Evolutionary conservation across 1,140 invertebrate genomes (phyloP).

Genomic region (Bicyclus anynana): DNA sequence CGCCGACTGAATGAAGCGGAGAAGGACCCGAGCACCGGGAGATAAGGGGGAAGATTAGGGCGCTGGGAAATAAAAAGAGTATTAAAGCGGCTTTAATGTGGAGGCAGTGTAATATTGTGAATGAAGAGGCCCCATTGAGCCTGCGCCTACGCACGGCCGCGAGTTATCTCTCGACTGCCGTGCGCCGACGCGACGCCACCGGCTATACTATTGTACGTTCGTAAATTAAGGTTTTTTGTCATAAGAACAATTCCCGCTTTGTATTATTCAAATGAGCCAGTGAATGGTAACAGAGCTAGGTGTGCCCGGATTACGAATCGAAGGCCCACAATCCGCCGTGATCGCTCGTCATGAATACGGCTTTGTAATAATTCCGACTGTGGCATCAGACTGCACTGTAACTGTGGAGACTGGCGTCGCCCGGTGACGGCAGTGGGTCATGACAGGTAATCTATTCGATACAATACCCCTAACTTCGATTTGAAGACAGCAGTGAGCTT

Average conservation of each 20-base stretch:
- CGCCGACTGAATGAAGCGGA: constrained; percentile 70
- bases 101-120: constrained; percentile 64
- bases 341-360: constrained; percentile 26
- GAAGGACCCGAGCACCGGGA: constrained; percentile 66
- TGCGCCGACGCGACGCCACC: constrained; percentile 29
- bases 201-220: constrained; percentile 58
- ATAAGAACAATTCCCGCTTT: constrained; percentile 46
- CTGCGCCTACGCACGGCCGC: constrained; percentile 60
- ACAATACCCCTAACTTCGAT: background rate
- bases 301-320: constrained; percentile 40
- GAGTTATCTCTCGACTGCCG: constrained; percentile 41
- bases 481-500: too few relatives aligned
- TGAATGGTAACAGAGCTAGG: constrained; percentile 48
- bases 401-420: constrained; percentile 3
- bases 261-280: constrained; percentile 61
- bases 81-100: constrained; percentile 68
- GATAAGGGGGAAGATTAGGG: constrained; percentile 73
- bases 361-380: constrained; percentile 19
- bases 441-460: background rate
- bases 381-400: constrained; percentile 5
- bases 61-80: constrained; percentile 51
- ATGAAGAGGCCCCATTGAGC: constrained; percentile 72
- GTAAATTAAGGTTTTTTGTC: constrained; percentile 56
- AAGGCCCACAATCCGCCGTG: constrained; percentile 21
- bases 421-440: background rate